Base-by-base conservation (phyloP, 2,888 invertebrate genomes). In the Pardosa pseudoannulata region DNA sequence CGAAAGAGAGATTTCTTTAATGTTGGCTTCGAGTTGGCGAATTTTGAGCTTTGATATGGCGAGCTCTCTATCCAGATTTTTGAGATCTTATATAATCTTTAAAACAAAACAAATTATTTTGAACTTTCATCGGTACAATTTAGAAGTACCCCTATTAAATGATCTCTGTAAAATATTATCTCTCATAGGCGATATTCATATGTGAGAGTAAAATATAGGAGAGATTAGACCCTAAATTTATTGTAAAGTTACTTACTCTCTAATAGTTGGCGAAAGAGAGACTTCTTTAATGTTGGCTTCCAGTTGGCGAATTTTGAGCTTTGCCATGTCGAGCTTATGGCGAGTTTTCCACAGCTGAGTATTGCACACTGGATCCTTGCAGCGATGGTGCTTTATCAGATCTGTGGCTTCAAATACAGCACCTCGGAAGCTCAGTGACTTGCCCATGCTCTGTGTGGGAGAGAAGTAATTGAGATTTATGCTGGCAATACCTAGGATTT, bases 311-410 rank as follows among this genome's bases (percentile, higher is more conserved):
- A 97, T 96, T 90, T 96, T 94, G 90, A 96, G 93, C 90, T 95
- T 93, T 0, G 97, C 96, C 92, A 96, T 94, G 91, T 97, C 97
- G 90, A 98, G 93, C 91, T 98, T 32, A 91, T 97, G 95, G 90
- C 96, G 95, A 67, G 96, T 96, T 91, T 97, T 96, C 97, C 97
- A 97, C 89, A 97, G 93, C 92, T 94, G 96, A 90, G 94, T 95
- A 93, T 94, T 96, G 93, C 94, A 96, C 91, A 94, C 95, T 88
- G 95, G 95, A 92, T 96, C 96, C 82, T 94, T 94, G 91, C 96
- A 95, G 81, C 88, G 82, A 31, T 88, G 88, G 23, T 87, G 79
- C 64, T 90, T 93, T 94, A 68, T 94, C 94, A 93, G 64, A 29
- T 87, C 87, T 27, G 79, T 79, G 7, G 88, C 88, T 71, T 88